These are phyloP conservation scores for Zaprionus capensis DNA, from an alignment of 1,140 invertebrate genomes.

Conservation along the genomic window DNA sequence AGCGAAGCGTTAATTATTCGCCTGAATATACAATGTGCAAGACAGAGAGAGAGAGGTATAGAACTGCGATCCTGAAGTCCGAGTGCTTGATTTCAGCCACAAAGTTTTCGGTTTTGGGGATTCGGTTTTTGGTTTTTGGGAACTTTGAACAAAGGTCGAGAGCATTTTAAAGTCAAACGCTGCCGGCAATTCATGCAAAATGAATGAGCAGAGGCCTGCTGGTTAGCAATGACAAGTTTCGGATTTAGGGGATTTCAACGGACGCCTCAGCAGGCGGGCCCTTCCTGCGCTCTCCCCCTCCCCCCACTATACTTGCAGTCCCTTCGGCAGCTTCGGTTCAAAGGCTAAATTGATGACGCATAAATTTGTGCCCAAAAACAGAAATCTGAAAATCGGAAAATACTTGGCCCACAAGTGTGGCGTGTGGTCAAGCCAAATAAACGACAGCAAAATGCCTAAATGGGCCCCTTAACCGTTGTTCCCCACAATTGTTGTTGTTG, in stretches of 20 bases:
- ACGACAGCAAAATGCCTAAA: constrained; percentile 59
- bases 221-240: constrained; percentile 61
- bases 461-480: not conserved
- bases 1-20: constrained; percentile 77
- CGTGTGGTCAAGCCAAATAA: constrained; percentile 69
- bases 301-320: not conserved
- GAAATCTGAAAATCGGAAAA: constrained; percentile 40
- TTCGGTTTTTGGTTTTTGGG: constrained; percentile 46
- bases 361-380: constrained; percentile 61
- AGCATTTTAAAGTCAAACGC: constrained; percentile 78
- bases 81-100: constrained; percentile 67
- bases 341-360: constrained; percentile 72
- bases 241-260: constrained; percentile 69
- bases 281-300: not conserved
- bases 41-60: constrained; percentile 25
- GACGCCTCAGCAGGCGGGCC: constrained; percentile 23
- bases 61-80: not conserved
- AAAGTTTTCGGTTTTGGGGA: constrained; percentile 40
- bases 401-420: constrained; percentile 61
- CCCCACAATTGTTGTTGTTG: constrained; percentile 15
- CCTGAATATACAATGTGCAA: not conserved
- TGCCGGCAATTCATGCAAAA: constrained; percentile 69
- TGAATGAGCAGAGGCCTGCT: constrained; percentile 56
- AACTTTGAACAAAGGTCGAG: constrained; percentile 79
- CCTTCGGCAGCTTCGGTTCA: constrained; percentile 29